phyloP scores from a whole-genome alignment of 2,113 vertebrate genomes.

The Prunella himalayana region DNA sequence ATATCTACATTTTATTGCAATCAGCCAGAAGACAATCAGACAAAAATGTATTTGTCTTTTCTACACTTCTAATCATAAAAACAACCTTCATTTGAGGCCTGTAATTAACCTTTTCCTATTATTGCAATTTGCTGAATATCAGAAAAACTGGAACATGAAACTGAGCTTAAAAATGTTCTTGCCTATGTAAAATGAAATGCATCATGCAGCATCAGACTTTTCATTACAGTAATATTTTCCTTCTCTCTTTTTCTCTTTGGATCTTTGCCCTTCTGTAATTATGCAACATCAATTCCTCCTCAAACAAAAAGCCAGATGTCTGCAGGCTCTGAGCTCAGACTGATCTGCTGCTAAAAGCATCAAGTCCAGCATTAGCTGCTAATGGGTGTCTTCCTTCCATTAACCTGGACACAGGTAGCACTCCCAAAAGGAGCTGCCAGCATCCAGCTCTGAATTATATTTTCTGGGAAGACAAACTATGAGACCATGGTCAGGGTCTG shows the following conservation, averaged over 20 bases:
- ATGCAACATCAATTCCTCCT: not conserved
- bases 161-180: not conserved
- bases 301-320: not conserved
- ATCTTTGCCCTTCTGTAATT: not conserved
- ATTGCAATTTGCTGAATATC: not conserved
- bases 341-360: not conserved
- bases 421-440: not conserved
- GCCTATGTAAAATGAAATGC: not conserved
- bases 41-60: not conserved
- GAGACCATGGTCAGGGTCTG: not conserved
- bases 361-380: not conserved
- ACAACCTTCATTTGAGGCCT: not conserved
- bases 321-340: not conserved
- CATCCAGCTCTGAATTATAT: not conserved
- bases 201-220: not conserved
- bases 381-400: not conserved
- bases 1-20: not conserved
- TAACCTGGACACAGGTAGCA: not conserved
- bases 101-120: conserved; percentile 14
- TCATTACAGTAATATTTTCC: not conserved
- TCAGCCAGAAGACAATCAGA: not conserved
- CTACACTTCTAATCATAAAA: not conserved
- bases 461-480: not conserved
- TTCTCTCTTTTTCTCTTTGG: not conserved
- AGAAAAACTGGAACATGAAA: not conserved